Conservation (phyloP, 2,888 invertebrate genomes). For the Acronicta aceris region DNA sequence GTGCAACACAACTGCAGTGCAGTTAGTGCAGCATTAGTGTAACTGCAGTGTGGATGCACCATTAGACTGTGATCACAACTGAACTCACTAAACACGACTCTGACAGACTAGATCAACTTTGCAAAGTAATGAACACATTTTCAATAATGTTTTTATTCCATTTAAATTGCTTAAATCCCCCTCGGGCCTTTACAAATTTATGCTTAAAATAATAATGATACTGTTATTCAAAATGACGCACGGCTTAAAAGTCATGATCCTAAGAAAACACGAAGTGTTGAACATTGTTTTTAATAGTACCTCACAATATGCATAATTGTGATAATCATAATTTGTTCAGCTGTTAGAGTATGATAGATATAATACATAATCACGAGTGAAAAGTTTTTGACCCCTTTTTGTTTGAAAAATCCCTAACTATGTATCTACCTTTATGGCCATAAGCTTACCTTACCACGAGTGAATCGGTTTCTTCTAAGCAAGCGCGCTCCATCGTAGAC, state of each 20-base stretch:
- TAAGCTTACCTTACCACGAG: too few relatives aligned
- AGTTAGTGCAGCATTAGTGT: too few relatives aligned
- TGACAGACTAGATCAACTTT: constrained; percentile 2
- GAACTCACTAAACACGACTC: too few relatives aligned
- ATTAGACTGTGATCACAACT: too few relatives aligned
- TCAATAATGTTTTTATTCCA: constrained; percentile 17
- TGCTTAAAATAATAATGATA: constrained; percentile 21
- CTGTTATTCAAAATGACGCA: not conserved
- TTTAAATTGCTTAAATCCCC: constrained; percentile 26
- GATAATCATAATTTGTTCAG: not conserved
- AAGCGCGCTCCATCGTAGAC: too few relatives aligned
- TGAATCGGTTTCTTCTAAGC: too few relatives aligned
- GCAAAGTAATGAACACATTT: constrained; percentile 34
- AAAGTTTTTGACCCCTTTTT: not conserved
- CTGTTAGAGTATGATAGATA: not conserved
- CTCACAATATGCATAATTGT: not conserved
- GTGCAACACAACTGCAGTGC: too few relatives aligned
- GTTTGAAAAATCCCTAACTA: too few relatives aligned
- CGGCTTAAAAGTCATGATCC: constrained; percentile 13
- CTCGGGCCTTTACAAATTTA: constrained; percentile 29
- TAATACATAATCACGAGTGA: not conserved
- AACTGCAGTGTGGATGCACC: too few relatives aligned
- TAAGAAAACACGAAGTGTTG: constrained; percentile 10
- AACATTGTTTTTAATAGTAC: not conserved
- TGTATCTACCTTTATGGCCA: too few relatives aligned